Base-by-base conservation (phyloP, 2,797 vertebrate genomes). In the Heliangelus exortis region DNA sequence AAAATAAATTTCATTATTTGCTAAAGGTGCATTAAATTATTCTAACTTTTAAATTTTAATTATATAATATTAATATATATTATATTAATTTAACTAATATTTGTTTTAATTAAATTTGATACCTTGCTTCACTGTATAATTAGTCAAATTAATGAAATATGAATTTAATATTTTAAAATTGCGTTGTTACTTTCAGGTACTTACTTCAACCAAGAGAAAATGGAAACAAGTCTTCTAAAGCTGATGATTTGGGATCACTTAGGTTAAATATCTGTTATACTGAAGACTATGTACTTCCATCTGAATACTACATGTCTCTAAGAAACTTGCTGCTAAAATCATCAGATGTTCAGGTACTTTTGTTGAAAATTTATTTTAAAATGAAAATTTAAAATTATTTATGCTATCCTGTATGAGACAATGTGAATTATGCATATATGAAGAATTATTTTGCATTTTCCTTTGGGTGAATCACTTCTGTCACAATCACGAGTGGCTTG, bases 201-300 rank as follows among this genome's bases (percentile, higher is more conserved):
- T 98, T 99, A 90, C 98, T 99, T 66, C 99, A 99, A 82, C 99
- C 99, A 53, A 99, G 98, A 98, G 99, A 99, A 95, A 99, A 99
- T 62, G 99, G 99, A 95, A 99, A 98, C 96, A 99, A 99, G 94
- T 94, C 98, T 61, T 98, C 98, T 45, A 99, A 99, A 97, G 98
- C 97, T 29, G 99, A 99, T 91, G 99, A 99, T 95, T 97, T 99
- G 78, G 99, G 99, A 33, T 99, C 99, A 12, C 97, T 99, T 94
- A 98, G 99, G 50, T 96, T 99, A 95, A 99, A 99, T 94, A 98
- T 99, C 95, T 98, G 98, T 96, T 99, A 99, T 93, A 99, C 98
- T 72, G 99, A 99, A 97, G 99, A 99, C 97, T 99, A 95, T 26
- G 99, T 99, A 76, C 98, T 99, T 98, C 98, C 99, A 23, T 98